These are phyloP conservation scores for Marisa cornuarietis DNA, from an alignment of 1,140 invertebrate genomes.

Conservation along the genomic window DNA sequence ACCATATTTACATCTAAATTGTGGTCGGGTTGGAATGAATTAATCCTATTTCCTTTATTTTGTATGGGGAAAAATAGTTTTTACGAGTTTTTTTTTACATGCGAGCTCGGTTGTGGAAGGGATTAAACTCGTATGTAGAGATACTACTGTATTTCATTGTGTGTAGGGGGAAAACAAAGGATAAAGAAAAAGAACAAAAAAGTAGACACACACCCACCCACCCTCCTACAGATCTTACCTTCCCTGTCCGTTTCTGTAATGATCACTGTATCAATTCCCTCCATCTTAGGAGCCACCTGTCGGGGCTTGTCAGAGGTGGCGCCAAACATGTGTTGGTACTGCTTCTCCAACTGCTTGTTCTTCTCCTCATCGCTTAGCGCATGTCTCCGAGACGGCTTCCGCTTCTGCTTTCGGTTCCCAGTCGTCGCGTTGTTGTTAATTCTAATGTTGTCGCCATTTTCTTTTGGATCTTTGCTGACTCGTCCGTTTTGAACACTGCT, in stretches of 20 bases:
- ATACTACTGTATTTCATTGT: no score
- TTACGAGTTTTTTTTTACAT: no score
- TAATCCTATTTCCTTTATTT: no score
- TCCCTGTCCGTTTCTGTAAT: constrained; percentile 35
- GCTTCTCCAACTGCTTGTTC: constrained; percentile 37
- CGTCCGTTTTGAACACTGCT: not conserved
- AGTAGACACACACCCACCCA: not conserved
- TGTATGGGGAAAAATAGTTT: no score
- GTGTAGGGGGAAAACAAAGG: not conserved
- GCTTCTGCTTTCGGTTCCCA: not conserved
- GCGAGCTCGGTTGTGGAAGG: no score
- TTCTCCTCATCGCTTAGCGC: constrained; percentile 33
- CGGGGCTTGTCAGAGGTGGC: constrained; percentile 24
- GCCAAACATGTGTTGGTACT: constrained; percentile 43
- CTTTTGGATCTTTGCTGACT: not conserved
- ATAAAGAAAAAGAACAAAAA: not conserved
- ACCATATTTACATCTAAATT: no score
- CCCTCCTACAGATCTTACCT: constrained; percentile 28
- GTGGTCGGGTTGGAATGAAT: no score
- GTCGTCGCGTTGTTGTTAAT: no score
- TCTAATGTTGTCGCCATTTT: not conserved
- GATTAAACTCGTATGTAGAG: no score
- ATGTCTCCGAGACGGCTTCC: constrained; percentile 5
- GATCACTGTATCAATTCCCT: constrained; percentile 48
- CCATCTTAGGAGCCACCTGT: constrained; percentile 49